Base-by-base conservation (phyloP, 2,888 invertebrate genomes). In the Parascotia fuliginaria region DNA sequence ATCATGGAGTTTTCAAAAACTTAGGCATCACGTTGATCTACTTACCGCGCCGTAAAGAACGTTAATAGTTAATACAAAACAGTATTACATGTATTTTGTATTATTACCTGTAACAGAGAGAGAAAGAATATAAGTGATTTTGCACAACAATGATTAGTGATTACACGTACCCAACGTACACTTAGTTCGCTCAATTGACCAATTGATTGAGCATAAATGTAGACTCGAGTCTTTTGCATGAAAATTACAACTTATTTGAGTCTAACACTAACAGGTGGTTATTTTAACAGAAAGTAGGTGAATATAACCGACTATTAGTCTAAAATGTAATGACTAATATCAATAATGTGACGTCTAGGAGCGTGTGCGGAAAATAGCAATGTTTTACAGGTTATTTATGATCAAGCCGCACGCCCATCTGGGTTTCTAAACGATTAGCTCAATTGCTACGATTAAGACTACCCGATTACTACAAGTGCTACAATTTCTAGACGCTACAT, bases 351-450 rank as follows among this genome's bases (percentile, higher is more conserved):
- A 38, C n/a, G 46, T 50, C 36, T 31, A 32, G 36, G 19, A 44
- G 44, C 44, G 53, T 48, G 42, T 43, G 55, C 45, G 45, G 33
- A 49, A 56, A 70, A 72, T 61, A 55, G 53, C 68, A 64, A 70
- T 72, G 67, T 75, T 77, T n/a, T 70, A 71, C 59, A 45, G 48
- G 64, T 70, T 69, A 72, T 73, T 77, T 72, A 72, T 68, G 64
- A 63, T 60, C 66, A 60, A 32, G 36, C 31, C 31, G 39, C 57
- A 74, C 77, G 74, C 75, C 75, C 61, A 58, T 61, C 53, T 73
- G 55, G 67, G 69, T 79, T 81, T 81, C 79, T 79, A 78, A 76
- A 71, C 75, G 70, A 75, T 81, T 75, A 74, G 62, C 67, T 60
- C 60, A 71, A 76, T 66, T 70, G 64, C 69, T 64, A 64, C 60